phyloP scores from a whole-genome alignment of 2,113 vertebrate species.

The Cyanoramphus novaezelandiae region DNA sequence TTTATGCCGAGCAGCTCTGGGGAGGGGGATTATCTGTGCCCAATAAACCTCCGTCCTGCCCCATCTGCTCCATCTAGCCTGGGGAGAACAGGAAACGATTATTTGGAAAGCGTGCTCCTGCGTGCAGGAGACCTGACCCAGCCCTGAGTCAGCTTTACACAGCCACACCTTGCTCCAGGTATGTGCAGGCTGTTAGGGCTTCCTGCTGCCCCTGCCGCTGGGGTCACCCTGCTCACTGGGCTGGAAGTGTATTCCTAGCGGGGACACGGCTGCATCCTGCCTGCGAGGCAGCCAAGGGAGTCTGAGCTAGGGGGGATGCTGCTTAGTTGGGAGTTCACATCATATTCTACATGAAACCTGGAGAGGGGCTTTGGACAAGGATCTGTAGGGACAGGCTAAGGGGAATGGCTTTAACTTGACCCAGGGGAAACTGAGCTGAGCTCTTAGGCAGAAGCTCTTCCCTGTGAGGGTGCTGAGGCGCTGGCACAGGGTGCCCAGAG shows the following conservation, averaged over 20 bases:
- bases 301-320: not conserved
- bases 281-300: not conserved
- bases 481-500: not conserved
- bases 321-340: not conserved
- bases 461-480: no score
- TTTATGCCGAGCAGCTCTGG: not conserved
- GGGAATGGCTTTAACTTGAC: not conserved
- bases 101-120: not conserved
- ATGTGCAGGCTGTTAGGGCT: slow-evolving; percentile 21
- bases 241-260: not conserved
- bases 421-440: not conserved
- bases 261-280: not conserved
- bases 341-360: not conserved
- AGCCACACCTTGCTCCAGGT: slow-evolving; percentile 66
- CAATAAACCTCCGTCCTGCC: not conserved
- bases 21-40: slow-evolving; percentile 10
- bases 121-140: slow-evolving; percentile 20
- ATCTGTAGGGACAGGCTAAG: not conserved
- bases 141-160: slow-evolving; percentile 59
- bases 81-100: slow-evolving; percentile 32
- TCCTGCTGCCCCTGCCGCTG: slow-evolving; percentile 31
- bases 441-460: not conserved
- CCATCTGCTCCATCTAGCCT: not conserved
- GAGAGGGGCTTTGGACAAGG: not conserved
- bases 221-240: not conserved